These are phyloP conservation scores for Gastrophysa polygoni DNA, from an alignment of 2,888 invertebrate genomes.

Conservation along the genomic window DNA sequence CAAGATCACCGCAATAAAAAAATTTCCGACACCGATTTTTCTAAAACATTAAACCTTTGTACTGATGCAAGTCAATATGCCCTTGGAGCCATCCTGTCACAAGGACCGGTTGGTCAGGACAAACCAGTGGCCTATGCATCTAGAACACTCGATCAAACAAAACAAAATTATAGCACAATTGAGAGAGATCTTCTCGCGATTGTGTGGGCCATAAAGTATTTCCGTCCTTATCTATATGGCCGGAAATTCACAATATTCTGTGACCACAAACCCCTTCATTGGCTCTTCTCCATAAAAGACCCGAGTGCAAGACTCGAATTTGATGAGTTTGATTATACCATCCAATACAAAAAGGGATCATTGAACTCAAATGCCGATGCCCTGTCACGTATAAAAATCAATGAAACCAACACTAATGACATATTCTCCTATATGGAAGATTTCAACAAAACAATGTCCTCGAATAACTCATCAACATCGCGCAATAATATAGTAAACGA, in stretches of 20 bases:
- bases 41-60: slow-evolving; percentile 36
- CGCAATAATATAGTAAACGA: background rate
- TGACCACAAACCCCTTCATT: too few species aligned
- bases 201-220: slow-evolving; percentile 35
- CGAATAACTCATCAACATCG: background rate
- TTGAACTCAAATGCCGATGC: background rate
- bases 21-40: slow-evolving; percentile 27
- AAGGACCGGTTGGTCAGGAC: slow-evolving; percentile 33
- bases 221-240: slow-evolving; percentile 34
- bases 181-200: slow-evolving; percentile 38
- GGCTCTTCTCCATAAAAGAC: too few species aligned
- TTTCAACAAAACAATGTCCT: background rate
- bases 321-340: too few species aligned
- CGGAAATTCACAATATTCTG: slow-evolving; percentile 12
- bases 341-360: background rate
- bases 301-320: too few species aligned
- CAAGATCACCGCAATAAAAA: too few species aligned
- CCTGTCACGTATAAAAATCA: too few species aligned
- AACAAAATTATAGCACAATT: slow-evolving; percentile 32
- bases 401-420: background rate
- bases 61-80: slow-evolving; percentile 39
- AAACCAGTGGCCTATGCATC: slow-evolving; percentile 33
- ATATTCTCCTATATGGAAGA: background rate
- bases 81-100: slow-evolving; percentile 37
- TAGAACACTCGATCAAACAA: slow-evolving; percentile 22